Evolutionary conservation across 2,888 invertebrate genomes (phyloP), one percentile per base, ranked within the genome.

Genomic region (Sinelater perroti): DNA sequence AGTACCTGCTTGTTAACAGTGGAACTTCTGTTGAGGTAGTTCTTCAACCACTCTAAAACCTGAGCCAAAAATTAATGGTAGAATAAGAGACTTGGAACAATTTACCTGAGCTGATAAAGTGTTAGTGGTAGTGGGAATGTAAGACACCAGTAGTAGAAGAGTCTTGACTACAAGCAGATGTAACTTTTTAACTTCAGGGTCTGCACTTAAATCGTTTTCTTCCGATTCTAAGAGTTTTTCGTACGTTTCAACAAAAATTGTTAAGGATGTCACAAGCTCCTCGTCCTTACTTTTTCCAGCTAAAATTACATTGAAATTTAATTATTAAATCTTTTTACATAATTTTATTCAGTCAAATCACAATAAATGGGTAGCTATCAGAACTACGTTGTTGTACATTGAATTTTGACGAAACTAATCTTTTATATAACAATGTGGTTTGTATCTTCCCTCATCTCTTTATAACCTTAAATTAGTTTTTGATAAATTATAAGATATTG

Each of bases 31-130:
- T 73, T 67, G 2, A 75, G 70, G 53, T 72, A 70, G 40, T 70
- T 69, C 55, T 77, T 75, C 52, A 79, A 61, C 80, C 80, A 81
- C 5, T 77, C 75, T 10, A 74, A 66, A 49, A 76, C 66, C 79
- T 79, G 60, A 52, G 73, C n/a, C n/a, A n/a, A n/a, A n/a, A n/a
- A n/a, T n/a, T n/a, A n/a, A n/a, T n/a, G n/a, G n/a, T n/a, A n/a
- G n/a, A n/a, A n/a, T n/a, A n/a, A n/a, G n/a, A n/a, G n/a, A n/a
- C n/a, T n/a, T n/a, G n/a, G n/a, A n/a, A n/a, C n/a, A n/a, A n/a
- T 17, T 51, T 66, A 75, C 74, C 68, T 74, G 67, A 50, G 66
- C 51, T 18, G 70, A 68, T 42, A 71, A 54, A 33, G 60, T 47
- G 60, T 64, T 71, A 14, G 35, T 31, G 11, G 53, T 59, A 26